phyloP scores from a whole-genome alignment of 1,140 invertebrate genomes.

The Anoplolepis gracilipes region DNA sequence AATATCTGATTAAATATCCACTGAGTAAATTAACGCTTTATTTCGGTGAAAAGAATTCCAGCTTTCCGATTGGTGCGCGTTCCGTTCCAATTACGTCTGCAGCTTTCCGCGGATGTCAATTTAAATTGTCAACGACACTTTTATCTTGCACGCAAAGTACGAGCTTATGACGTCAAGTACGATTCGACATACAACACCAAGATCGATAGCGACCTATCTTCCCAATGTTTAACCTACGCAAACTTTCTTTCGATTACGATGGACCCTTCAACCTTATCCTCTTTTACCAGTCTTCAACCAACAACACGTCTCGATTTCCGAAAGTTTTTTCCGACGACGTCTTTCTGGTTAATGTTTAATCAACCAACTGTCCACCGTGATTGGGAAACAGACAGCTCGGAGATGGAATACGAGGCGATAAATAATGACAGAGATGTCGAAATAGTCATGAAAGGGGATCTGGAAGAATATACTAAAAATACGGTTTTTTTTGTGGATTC shows the following conservation, averaged over 20 bases:
- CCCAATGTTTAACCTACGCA: constrained; percentile 21
- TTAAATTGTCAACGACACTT: constrained; percentile 32
- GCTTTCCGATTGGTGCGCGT: neutral
- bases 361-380: constrained; percentile 29
- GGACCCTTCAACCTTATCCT: constrained; percentile 31
- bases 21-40: neutral
- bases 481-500: neutral
- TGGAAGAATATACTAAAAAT: neutral
- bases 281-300: neutral
- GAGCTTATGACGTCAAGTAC: constrained; percentile 34
- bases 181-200: constrained; percentile 41
- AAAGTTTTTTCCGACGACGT: constrained; percentile 34
- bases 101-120: constrained; percentile 7
- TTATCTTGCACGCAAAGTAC: constrained; percentile 28
- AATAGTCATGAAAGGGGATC: neutral
- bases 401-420: constrained; percentile 17
- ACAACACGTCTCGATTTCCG: neutral
- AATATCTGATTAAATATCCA: neutral
- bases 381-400: neutral
- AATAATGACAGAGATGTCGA: constrained; percentile 15
- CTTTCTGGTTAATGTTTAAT: constrained; percentile 65
- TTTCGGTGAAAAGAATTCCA: neutral
- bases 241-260: constrained; percentile 38
- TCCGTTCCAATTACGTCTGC: neutral
- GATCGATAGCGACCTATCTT: constrained; percentile 61